Evolutionary conservation across 2,113 vertebrate genomes (phyloP), one percentile per base, ranked within the genome.

Genomic region (Rhagologus leucostigma): DNA sequence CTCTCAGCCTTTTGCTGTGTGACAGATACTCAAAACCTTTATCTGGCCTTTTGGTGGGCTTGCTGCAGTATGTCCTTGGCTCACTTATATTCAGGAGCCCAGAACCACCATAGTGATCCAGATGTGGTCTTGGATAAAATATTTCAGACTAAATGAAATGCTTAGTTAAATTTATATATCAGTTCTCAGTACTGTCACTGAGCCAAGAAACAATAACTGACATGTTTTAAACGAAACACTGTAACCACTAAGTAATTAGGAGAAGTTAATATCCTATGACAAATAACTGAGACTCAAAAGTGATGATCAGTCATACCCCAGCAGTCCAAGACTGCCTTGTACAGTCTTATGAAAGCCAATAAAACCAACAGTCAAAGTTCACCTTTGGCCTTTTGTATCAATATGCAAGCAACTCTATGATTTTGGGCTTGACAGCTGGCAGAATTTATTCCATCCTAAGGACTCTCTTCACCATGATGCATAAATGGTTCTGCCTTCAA

Each of bases 1-100:
- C 16, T 60, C n/a, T 60, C 50, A 83, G 8, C 7, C 8, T 69
- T 82, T 64, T 0, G 0, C 30, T 46, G 7, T 83, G 10, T 21
- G 30, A 62, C 16, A 39, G 23, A 29, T 19, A 35, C 5, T 49
- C 7, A 35, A 53, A 39, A 16, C 2, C 12, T 26, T 84, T 57
- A 42, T 44, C 42, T 62, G 47, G 10, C 23, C 10, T 62, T 90
- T 84, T 49, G 7, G 5, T 71, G 39, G 33, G 2, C 16, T 63
- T 39, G 9, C 12, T 52, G 57, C 33, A 29, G 23, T 52, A 33
- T 13, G 11, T n/a, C 33, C 1, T 5, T 64, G 10, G 21, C 35
- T 81, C 21, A 26, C 14, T 56, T 46, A 5, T 10, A 32, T 24
- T 35, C 39, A 41, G 44, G 8, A 74, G 7, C 13, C 20, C 56